These are phyloP conservation scores for Salpingus planirostris DNA, from an alignment of 2,888 invertebrate genomes.

Conservation along the genomic window DNA sequence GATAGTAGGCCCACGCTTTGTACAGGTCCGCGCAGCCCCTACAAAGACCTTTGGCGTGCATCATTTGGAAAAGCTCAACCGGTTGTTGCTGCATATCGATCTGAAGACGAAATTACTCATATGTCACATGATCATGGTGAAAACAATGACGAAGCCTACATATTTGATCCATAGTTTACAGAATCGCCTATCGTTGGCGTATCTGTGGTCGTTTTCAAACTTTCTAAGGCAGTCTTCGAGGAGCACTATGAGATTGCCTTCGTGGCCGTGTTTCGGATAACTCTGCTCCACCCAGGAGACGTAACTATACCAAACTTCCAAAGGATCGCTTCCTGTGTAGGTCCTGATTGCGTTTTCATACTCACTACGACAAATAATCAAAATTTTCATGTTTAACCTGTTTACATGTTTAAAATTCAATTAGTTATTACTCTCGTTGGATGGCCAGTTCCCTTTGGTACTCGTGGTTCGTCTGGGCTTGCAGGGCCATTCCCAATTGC, in stretches of 20 bases:
- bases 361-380: conserved; percentile 49
- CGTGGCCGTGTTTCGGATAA: conserved; percentile 81
- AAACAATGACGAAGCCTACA: too few species aligned
- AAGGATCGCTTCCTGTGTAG: conserved; percentile 79
- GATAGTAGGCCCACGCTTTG: conserved; percentile 81
- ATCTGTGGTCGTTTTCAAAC: conserved; percentile 71
- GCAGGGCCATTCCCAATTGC: conserved; percentile 70
- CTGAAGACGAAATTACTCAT: conserved; percentile 39
- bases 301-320: conserved; percentile 82
- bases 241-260: conserved; percentile 66
- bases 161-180: conserved; percentile 87
- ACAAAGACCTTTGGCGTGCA: conserved; percentile 73
- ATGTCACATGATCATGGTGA: too few species aligned
- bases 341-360: conserved; percentile 71
- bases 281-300: conserved; percentile 90
- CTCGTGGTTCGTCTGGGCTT: conserved; percentile 63
- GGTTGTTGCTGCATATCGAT: conserved; percentile 70
- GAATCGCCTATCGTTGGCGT: conserved; percentile 78
- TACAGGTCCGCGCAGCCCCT: conserved; percentile 77
- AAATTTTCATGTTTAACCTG: too few species aligned
- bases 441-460: conserved; percentile 57
- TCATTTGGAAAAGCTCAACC: conserved; percentile 68
- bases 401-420: too few species aligned
- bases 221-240: conserved; percentile 71
- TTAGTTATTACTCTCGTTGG: conserved; percentile 57